Conservation (phyloP, 2,888 invertebrate genomes). For the Steinernema carpocapsae region DNA sequence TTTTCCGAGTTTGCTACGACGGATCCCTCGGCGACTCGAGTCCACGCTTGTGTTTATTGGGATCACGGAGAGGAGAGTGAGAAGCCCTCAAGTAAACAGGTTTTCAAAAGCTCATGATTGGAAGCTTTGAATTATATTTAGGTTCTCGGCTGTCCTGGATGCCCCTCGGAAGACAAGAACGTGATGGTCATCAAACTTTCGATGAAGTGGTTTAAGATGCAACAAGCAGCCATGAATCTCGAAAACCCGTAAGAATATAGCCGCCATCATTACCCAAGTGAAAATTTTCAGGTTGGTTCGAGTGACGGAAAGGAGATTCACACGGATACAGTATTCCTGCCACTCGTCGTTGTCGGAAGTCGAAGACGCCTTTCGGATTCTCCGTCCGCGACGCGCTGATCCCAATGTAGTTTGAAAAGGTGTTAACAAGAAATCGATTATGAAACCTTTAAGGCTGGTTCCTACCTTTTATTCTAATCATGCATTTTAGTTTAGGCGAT, state of each 20-base stretch:
- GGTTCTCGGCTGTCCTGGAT: not conserved
- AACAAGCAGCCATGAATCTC: not conserved
- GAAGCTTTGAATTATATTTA: too few relatives aligned
- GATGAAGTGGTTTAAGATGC: not conserved
- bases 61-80: not conserved
- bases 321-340: constrained; percentile 1
- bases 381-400: not conserved
- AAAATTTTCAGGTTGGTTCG: not conserved
- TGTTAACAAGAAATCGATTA: not conserved
- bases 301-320: not conserved
- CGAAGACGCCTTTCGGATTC: constrained; percentile 12
- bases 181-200: constrained; percentile 13
- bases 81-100: not conserved
- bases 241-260: not conserved
- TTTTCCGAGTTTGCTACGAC: constrained; percentile 13
- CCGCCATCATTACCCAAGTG: too few relatives aligned
- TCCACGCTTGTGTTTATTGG: constrained; percentile 15
- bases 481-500: too few relatives aligned
- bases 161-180: not conserved
- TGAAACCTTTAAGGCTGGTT: not conserved
- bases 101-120: not conserved
- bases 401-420: not conserved
- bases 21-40: not conserved
- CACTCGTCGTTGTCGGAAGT: constrained; percentile 6
- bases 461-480: too few relatives aligned